Conservation (phyloP, 2,113 vertebrate genomes). For the Thinocorus orbignyianus region DNA sequence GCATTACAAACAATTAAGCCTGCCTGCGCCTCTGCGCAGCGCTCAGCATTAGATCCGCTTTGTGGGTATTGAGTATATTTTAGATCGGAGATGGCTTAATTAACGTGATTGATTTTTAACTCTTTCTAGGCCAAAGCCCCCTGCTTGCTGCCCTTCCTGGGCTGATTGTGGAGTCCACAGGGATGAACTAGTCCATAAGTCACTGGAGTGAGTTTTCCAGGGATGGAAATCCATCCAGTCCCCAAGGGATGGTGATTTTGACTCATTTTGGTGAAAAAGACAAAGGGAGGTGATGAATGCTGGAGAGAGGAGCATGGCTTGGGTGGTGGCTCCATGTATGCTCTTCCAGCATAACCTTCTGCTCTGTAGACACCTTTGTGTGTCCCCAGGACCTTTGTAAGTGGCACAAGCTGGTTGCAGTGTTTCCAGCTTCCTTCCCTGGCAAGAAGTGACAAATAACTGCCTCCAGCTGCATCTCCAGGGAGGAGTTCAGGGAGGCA, state of each 20-base stretch:
- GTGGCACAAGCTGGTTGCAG: not conserved
- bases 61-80: not conserved
- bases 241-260: not conserved
- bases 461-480: not conserved
- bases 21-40: not conserved
- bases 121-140: not conserved
- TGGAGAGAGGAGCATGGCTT: not conserved
- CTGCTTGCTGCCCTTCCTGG: not conserved
- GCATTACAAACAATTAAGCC: constrained; percentile 24
- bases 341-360: not conserved
- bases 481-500: not conserved
- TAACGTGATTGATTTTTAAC: not conserved
- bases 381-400: not conserved
- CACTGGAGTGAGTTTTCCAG: not conserved
- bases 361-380: not conserved
- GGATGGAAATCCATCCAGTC: not conserved
- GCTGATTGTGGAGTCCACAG: fast-evolving
- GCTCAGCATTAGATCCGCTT: not conserved
- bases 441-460: not conserved
- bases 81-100: not conserved
- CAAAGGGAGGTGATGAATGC: no score
- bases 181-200: not conserved
- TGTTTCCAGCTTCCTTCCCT: not conserved
- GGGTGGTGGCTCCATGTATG: fast-evolving
- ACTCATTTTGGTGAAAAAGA: not conserved